Conservation (phyloP, 1,140 invertebrate species). For the Drosophila dunni region DNA sequence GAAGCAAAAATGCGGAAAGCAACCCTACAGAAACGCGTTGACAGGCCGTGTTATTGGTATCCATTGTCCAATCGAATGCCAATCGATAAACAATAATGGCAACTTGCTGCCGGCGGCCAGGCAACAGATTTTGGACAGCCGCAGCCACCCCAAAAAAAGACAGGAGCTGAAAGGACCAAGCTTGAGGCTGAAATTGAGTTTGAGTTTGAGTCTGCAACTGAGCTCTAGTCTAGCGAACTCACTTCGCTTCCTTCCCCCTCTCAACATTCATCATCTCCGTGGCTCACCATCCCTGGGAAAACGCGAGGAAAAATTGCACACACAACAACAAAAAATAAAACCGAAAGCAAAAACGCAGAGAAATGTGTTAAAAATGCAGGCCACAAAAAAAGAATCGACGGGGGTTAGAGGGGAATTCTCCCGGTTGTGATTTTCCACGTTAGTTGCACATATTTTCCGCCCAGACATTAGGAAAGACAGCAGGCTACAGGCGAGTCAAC, state of each 20-base stretch:
- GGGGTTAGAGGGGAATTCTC: background rate
- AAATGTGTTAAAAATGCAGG: slow-evolving; percentile 55
- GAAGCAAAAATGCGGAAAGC: background rate
- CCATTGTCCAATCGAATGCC: slow-evolving; percentile 64
- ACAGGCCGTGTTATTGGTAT: slow-evolving; percentile 60
- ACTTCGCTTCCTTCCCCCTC: background rate
- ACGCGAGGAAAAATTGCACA: background rate
- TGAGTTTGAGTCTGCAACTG: background rate
- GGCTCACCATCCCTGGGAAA: slow-evolving; percentile 39
- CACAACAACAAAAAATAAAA: background rate
- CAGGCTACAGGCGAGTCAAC: background rate
- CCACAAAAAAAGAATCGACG: slow-evolving; percentile 19
- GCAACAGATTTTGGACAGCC: slow-evolving; percentile 34
- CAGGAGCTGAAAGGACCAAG: background rate
- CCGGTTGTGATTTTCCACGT: slow-evolving; percentile 1
- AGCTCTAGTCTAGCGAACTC: background rate
- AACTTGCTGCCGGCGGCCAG: slow-evolving; percentile 20
- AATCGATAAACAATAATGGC: slow-evolving; percentile 77
- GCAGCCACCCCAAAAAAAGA: slow-evolving; percentile 11
- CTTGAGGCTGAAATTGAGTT: background rate
- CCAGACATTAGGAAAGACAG: background rate
- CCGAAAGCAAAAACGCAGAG: background rate
- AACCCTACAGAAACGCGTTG: slow-evolving; percentile 43
- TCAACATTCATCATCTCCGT: no score
- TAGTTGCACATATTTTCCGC: slow-evolving; percentile 10